These are phyloP conservation scores for Apotomis turbidana DNA, from an alignment of 2,888 invertebrate species.

Conservation along the genomic window DNA sequence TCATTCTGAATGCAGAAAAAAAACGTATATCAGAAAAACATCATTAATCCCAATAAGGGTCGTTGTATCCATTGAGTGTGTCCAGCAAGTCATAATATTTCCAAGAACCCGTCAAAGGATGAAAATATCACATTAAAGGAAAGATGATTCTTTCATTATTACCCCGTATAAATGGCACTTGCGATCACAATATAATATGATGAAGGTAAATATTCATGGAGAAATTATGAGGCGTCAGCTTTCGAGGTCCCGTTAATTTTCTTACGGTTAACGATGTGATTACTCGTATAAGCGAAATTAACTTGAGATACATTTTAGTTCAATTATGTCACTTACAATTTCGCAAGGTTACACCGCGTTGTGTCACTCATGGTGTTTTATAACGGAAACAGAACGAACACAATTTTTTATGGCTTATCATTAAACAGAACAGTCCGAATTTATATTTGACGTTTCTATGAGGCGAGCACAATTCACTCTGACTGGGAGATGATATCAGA, in stretches of 20 bases:
- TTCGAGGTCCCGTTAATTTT: conserved; percentile 33
- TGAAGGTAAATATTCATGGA: conserved; percentile 33
- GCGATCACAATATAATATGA: conserved; percentile 28
- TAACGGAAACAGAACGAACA: conserved; percentile 30
- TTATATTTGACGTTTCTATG: conserved; percentile 56
- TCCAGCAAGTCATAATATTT: conserved; percentile 38
- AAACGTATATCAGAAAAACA: not conserved
- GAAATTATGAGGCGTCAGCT: conserved; percentile 25
- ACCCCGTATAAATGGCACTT: conserved; percentile 8
- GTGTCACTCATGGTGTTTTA: conserved; percentile 32
- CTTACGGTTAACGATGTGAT: conserved; percentile 18
- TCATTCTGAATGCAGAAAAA: not conserved
- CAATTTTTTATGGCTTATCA: conserved; percentile 26
- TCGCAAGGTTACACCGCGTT: conserved; percentile 10
- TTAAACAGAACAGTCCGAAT: conserved; percentile 51
- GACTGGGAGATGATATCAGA: conserved; percentile 69
- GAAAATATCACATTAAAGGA: conserved; percentile 32
- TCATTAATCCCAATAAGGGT: conserved; percentile 32
- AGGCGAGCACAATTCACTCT: conserved; percentile 64
- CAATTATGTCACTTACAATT: conserved; percentile 32
- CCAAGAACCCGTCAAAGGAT: conserved; percentile 5
- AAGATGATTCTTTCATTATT: conserved; percentile 12
- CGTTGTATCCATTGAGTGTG: conserved; percentile 36
- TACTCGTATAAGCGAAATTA: conserved; percentile 9
- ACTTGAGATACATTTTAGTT: conserved; percentile 3